Evolutionary conservation across 2,888 invertebrate species (phyloP), one percentile per base, ranked within the genome.

Genomic region (Synanthedon formicaeformis): DNA sequence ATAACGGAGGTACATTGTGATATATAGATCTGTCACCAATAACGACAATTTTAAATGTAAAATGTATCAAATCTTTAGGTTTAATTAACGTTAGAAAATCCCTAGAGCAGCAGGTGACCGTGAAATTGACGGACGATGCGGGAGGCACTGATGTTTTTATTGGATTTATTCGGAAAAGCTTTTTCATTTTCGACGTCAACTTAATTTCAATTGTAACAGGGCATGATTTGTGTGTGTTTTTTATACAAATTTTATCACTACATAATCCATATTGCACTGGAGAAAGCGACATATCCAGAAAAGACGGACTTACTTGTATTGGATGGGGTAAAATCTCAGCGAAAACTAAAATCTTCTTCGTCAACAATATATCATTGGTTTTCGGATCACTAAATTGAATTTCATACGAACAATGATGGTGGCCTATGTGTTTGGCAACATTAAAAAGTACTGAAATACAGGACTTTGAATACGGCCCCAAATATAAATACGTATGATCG

Each of bases 271-370:
- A 67, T n/a, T 40, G 57, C n/a, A 73, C 53, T 40, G 69, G 65
- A 3, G 78, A 69, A 27, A 62, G 45, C 1, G 75, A 66, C 81
- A 86, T 81, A 55, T 84, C 84, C 54, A 86, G 64, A 41, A 85
- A 60, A 50, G 55, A 41, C 1, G 86, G 86, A 12, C 57, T 12
- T 59, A 86, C 68, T 59, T 64, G 54, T 54, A 86, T 61, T 12
- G 85, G 84, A 64, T 79, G 71, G 4, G 77, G 70, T 50, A 81
- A 60, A 53, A 78, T 65, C 63, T 84, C 80, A 13, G 75, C 75
- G 53, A 71, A 79, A 12, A 86, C 60, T 61, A 66, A 74, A 0
- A 73, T 52, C 6, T 63, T 69, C 68, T 74, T 80, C 4, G 60
- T 72, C 10, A 67, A 56, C 12, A 73, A 49, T 2, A 69, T 51